These are phyloP conservation scores for Drosophila nr. medialis DNA, from an alignment of 2,888 invertebrate species.

Conservation along the genomic window DNA sequence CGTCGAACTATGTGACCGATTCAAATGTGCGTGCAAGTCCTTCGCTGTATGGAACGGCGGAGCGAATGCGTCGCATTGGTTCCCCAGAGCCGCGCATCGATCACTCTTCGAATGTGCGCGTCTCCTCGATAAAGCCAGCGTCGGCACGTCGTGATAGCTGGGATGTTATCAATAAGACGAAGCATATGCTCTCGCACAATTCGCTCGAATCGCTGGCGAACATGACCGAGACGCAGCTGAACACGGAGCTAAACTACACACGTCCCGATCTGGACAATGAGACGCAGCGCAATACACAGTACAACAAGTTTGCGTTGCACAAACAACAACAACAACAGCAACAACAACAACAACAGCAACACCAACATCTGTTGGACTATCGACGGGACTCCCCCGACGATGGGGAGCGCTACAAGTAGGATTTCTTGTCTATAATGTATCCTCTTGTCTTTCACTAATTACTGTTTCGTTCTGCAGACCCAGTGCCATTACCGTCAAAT, in stretches of 20 bases:
- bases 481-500: slow-evolving; percentile 84
- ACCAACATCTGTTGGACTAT: slow-evolving; percentile 72
- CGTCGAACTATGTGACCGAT: slow-evolving; percentile 85
- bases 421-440: too few relatives aligned
- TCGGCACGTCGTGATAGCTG: slow-evolving; percentile 90
- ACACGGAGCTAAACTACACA: slow-evolving; percentile 85
- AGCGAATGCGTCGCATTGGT: slow-evolving; percentile 85
- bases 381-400: slow-evolving; percentile 82
- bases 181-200: slow-evolving; percentile 89
- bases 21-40: slow-evolving; percentile 86
- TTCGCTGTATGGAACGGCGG: slow-evolving; percentile 85
- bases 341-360: slow-evolving; percentile 81
- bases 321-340: slow-evolving; percentile 82
- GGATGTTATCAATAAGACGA: slow-evolving; percentile 93
- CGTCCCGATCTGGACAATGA: slow-evolving; percentile 87
- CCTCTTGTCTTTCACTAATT: not conserved
- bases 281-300: slow-evolving; percentile 87
- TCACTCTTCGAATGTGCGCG: slow-evolving; percentile 87
- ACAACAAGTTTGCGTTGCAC: slow-evolving; percentile 86
- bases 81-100: slow-evolving; percentile 86
- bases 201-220: slow-evolving; percentile 90
- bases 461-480: slow-evolving; percentile 65
- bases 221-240: slow-evolving; percentile 87
- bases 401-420: slow-evolving; percentile 80
- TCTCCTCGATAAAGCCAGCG: slow-evolving; percentile 87